Evolutionary conservation across 2,888 invertebrate genomes (phyloP), one percentile per base, ranked within the genome.

Genomic region (Eupithecia abbreviata): DNA sequence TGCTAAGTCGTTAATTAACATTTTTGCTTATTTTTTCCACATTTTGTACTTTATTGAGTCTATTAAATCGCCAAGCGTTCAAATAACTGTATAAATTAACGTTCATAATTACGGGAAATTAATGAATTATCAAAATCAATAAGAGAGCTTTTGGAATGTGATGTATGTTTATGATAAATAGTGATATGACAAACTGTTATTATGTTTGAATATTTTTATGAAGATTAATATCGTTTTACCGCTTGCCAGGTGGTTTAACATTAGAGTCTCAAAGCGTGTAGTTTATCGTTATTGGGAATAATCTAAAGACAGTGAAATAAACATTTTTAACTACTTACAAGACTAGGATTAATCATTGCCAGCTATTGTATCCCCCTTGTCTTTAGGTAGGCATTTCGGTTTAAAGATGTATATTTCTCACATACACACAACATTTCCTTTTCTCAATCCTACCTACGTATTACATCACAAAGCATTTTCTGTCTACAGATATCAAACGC

Each of bases 1-100:
- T 82, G 82, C 79, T 78, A 82, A 82, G 76, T 82, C 73, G 81
- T 82, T 81, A 81, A 82, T 82, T 82, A 82, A 79, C 72, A 78
- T 78, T 80, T 81, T 81, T 79, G 79, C 79, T 80, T 78, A 77
- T 79, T 78, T 81, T 80, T 74, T 77, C 55, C 66, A 73, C 77
- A 77, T 79, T 77, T 80, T 76, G 73, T 69, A 78, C 78, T 81
- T 80, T 76, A 81, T 80, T 79, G 79, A 75, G 79, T 80, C 77
- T 79, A 79, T 78, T 75, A 72, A 81, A 76, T 78, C 70, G 74
- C 71, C 75, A 62, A 73, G 66, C 72, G 72, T 79, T 76, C 72
- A 78, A 79, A 81, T 79, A 77, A 72, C 72, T 73, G 73, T 73
- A 78, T 80, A 72, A 77, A 78, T 79, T 77, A 67, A 70, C 68